Evolutionary conservation across 2,888 invertebrate genomes (phyloP).

Genomic region (Gisinianus flammeolus): DNA sequence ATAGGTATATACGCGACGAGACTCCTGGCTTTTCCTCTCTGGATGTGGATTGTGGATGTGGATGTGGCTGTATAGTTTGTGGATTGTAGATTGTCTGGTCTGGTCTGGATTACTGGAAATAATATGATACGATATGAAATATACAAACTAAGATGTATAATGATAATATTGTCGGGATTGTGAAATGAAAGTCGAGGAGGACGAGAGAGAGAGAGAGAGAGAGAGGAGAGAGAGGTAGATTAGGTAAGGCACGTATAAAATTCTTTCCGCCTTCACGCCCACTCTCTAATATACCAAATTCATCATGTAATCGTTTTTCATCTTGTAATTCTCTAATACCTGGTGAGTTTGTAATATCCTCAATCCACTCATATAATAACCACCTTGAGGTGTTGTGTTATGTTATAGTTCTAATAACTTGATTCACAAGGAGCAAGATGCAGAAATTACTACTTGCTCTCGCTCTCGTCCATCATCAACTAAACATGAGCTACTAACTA

Average conservation of each 20-base stretch:
- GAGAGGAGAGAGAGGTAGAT: not conserved
- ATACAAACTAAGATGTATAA: too few relatives aligned
- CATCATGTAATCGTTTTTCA: not conserved
- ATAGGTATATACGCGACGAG: too few relatives aligned
- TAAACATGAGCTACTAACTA: too few relatives aligned
- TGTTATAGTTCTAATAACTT: not conserved
- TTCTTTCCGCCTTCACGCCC: conserved; percentile 15
- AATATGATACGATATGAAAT: too few relatives aligned
- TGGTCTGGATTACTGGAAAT: too few relatives aligned
- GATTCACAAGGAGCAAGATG: not conserved
- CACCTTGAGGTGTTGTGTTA: too few relatives aligned
- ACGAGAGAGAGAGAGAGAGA: not conserved
- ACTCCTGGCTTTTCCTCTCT: too few relatives aligned
- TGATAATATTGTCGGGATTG: not conserved
- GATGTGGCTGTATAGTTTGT: too few relatives aligned
- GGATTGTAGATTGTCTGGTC: too few relatives aligned
- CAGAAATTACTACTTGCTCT: not conserved
- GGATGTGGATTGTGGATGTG: too few relatives aligned
- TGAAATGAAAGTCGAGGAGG: not conserved
- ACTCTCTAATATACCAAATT: not conserved
- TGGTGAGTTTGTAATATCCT: not conserved
- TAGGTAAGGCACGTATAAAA: conserved; percentile 8
- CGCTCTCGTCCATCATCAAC: not conserved
- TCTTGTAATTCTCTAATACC: not conserved
- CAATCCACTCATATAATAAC: not conserved